These are phyloP conservation scores for Carpatolechia fugitivella DNA, from an alignment of 2,888 invertebrate species.

Conservation along the genomic window DNA sequence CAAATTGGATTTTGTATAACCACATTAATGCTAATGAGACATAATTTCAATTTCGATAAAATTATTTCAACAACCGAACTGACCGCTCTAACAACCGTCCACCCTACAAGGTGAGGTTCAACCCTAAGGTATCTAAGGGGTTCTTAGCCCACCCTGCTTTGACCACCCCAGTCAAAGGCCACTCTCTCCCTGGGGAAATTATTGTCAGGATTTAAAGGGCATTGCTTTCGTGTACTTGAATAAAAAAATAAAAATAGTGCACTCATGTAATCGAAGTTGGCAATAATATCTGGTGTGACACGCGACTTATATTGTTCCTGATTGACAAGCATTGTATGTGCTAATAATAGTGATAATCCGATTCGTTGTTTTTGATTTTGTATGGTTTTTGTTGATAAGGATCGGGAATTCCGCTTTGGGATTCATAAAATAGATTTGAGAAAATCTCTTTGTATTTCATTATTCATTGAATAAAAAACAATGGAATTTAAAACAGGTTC, in stretches of 20 bases:
- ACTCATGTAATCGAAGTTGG: conserved; percentile 62
- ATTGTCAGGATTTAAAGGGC: conserved; percentile 80
- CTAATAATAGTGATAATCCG: conserved; percentile 6
- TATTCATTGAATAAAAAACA: neutral
- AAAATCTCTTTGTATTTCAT: neutral
- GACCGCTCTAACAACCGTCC: neutral
- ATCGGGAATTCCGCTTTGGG: neutral
- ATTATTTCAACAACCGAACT: neutral
- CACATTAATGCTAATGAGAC: too few relatives aligned
- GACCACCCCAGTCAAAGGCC: conserved; percentile 77
- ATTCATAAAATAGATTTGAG: neutral
- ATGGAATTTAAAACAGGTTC: too few relatives aligned
- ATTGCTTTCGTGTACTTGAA: conserved; percentile 69
- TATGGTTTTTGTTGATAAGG: neutral
- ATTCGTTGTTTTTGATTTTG: neutral
- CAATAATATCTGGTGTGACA: conserved; percentile 57
- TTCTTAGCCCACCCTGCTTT: conserved; percentile 64
- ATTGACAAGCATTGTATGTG: conserved; percentile 35
- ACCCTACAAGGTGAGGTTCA: conserved; percentile 13
- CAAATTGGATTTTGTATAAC: too few relatives aligned
- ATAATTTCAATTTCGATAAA: neutral
- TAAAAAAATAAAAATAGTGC: conserved; percentile 70
- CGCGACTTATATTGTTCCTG: conserved; percentile 45
- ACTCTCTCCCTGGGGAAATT: conserved; percentile 74
- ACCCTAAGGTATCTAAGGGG: conserved; percentile 36